Evolutionary conservation across 2,888 invertebrate species (phyloP).

Genomic region (Eristalis arbustorum): DNA sequence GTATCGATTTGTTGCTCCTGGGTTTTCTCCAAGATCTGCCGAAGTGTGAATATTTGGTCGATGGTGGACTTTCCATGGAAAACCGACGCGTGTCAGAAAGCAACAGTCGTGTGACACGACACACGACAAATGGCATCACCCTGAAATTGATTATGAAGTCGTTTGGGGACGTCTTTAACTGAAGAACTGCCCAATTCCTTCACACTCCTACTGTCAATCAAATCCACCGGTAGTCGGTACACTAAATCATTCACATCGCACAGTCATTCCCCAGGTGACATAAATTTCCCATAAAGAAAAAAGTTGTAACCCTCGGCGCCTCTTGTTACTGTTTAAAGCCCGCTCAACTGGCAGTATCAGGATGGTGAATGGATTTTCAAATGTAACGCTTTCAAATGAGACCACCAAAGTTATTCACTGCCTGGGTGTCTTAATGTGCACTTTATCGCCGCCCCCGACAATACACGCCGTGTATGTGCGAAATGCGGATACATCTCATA

Average conservation of each 20-base stretch:
- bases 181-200: too few species aligned
- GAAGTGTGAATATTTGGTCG: too few species aligned
- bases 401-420: not conserved
- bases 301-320: not conserved
- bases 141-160: too few species aligned
- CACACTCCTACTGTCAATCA: too few species aligned
- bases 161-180: too few species aligned
- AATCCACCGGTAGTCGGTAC: not conserved
- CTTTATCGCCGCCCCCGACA: slow-evolving; percentile 5
- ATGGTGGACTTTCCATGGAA: too few species aligned
- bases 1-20: too few species aligned
- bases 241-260: not conserved
- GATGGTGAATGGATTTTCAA: not conserved
- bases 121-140: too few species aligned
- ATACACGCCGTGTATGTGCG: not conserved
- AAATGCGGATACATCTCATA: slow-evolving; percentile 1
- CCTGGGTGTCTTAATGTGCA: not conserved
- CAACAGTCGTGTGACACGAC: too few species aligned
- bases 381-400: not conserved
- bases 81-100: too few species aligned
- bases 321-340: not conserved
- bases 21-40: too few species aligned
- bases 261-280: not conserved
- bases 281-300: not conserved
- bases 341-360: not conserved